Evolutionary conservation across 2,113 vertebrate genomes (phyloP).

Genomic region (Megaceryle maxima): DNA sequence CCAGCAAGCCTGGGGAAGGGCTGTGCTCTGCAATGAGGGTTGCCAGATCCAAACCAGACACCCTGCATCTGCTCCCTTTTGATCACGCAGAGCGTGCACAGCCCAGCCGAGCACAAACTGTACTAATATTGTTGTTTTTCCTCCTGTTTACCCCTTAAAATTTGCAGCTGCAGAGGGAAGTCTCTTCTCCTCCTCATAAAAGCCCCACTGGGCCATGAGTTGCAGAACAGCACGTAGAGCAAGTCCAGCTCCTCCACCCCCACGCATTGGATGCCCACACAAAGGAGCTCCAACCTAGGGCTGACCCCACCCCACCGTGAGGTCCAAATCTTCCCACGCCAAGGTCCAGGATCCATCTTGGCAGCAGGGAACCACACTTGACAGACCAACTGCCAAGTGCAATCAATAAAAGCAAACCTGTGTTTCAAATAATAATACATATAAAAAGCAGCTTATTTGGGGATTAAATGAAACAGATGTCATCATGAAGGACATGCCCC

Average conservation of each 20-base stretch:
- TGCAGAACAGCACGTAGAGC: constrained; percentile 24
- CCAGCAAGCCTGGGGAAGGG: not conserved
- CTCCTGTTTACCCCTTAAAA: constrained; percentile 50
- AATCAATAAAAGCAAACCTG: not conserved
- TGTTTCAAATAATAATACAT: not conserved
- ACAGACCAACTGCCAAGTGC: not conserved
- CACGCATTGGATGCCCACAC: not conserved
- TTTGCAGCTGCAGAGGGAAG: constrained; percentile 55
- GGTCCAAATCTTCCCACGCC: not conserved
- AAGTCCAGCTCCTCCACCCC: not conserved
- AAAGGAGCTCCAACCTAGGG: not conserved
- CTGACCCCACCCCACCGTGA: not conserved
- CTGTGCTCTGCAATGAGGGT: not conserved
- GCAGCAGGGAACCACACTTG: not conserved
- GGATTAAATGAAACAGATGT: not conserved
- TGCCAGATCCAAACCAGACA: not conserved
- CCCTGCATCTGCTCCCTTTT: not conserved
- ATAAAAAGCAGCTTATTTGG: not conserved
- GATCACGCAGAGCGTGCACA: not conserved
- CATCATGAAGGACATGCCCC: not conserved
- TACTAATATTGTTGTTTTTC: constrained; percentile 7
- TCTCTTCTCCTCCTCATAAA: not conserved
- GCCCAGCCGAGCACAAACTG: constrained; percentile 5
- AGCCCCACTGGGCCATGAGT: not conserved
- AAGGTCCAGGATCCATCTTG: not conserved